Evolutionary conservation across 2,797 vertebrate species (phyloP), one percentile per base, ranked within the genome.

Genomic region (Streptopelia turtur): DNA sequence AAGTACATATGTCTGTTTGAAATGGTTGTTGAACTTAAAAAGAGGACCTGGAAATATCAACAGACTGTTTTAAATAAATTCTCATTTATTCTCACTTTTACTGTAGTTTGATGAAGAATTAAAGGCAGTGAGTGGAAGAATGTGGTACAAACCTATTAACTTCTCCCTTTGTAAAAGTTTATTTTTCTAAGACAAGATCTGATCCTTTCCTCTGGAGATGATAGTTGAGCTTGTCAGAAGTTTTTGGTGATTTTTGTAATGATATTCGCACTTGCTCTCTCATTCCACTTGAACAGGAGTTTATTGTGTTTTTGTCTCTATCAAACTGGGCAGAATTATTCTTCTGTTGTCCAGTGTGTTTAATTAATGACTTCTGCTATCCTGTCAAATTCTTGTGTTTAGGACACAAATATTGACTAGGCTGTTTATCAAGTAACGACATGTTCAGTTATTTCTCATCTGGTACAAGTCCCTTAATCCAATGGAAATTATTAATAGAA

Each of bases 401-500:
- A 37, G 74, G 70, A 82, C 91, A 84, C 63, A 87, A 74, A 66
- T 87, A 70, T 28, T 91, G 85, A 84, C 66, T 64, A 60, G 39
- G 11, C 45, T 18, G 0, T 90, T 78, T 90, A 55, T 93, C 83
- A 85, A 76, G 52, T 93, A 81, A 87, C 1, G 1, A 39, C 49
- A 47, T 5, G 22, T 90, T 90, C 88, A 57, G 66, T 93, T 90
- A 55, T 28, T 94, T 87, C 33, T 64, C 61, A 91, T 64, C 63
- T 64, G 60, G 80, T 75, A 82, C 90, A 68, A 37, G 13, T 45
- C 77, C 66, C 45, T 86, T 81, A 55, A 56, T 93, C 39, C 41
- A 60, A 45, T 63, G 76, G 37, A 66, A 78, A n/a, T 92, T 57
- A 94, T 35, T 82, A 79, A 74, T 41, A 93, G 75, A 66, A 91